Evolutionary conservation across 2,113 vertebrate genomes (phyloP).

Genomic region (Verasper variegatus): DNA sequence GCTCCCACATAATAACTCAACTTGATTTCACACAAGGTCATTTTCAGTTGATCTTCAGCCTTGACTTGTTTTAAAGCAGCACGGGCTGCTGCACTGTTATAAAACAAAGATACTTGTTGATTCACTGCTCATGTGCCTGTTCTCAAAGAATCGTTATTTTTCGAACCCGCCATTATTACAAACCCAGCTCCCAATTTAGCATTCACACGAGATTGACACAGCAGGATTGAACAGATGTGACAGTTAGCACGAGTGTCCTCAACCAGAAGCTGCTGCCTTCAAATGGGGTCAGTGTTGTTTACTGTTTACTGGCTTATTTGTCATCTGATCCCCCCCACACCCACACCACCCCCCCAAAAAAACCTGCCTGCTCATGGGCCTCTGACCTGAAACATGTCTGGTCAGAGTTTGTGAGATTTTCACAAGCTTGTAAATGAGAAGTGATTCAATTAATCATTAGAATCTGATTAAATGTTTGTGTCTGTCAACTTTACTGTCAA

Average conservation of each 20-base stretch:
- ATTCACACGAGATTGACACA: background rate
- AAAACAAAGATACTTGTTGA: background rate
- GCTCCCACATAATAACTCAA: background rate
- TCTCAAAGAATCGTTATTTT: too few relatives aligned
- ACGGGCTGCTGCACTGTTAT: background rate
- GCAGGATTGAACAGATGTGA: background rate
- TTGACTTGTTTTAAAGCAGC: background rate
- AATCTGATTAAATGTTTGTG: too few relatives aligned
- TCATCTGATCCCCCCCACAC: slow-evolving; percentile 59
- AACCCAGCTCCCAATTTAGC: background rate
- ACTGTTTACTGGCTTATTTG: slow-evolving; percentile 75
- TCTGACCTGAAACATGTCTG: slow-evolving; percentile 8
- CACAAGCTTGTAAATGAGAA: background rate
- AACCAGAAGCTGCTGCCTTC: background rate
- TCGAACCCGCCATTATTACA: background rate
- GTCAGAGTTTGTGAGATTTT: background rate
- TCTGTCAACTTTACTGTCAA: too few relatives aligned
- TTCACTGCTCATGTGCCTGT: background rate
- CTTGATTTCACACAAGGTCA: slow-evolving; percentile 3
- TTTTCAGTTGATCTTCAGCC: background rate
- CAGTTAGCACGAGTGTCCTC: background rate
- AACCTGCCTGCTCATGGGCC: slow-evolving; percentile 31
- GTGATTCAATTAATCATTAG: background rate
- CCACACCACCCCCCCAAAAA: background rate
- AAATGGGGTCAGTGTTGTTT: slow-evolving; percentile 76